Conservation (phyloP, 2,888 invertebrate genomes). For the Zonitis immaculata region DNA sequence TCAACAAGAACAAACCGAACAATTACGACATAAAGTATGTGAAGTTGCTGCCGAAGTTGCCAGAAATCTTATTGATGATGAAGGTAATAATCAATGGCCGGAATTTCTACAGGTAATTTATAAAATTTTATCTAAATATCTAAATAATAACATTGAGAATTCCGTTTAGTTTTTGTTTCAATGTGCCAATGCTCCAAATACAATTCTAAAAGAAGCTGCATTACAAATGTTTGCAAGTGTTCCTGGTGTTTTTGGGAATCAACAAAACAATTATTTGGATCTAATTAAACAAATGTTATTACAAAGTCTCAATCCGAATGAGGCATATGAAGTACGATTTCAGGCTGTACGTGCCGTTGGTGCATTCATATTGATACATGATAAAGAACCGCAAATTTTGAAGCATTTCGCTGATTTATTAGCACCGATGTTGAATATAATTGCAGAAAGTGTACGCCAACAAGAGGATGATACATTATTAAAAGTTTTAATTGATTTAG, state of each 20-base stretch:
- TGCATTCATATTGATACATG: slow-evolving; percentile 87
- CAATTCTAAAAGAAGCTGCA: slow-evolving; percentile 86
- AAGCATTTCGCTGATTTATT: slow-evolving; percentile 85
- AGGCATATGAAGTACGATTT: slow-evolving; percentile 68
- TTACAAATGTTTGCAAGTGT: slow-evolving; percentile 93
- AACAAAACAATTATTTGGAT: slow-evolving; percentile 85
- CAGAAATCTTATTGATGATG: slow-evolving; percentile 89
- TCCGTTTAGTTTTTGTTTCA: slow-evolving; percentile 75
- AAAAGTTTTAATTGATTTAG: slow-evolving; percentile 90
- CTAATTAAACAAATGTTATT: slow-evolving; percentile 94
- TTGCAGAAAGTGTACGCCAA: slow-evolving; percentile 76
- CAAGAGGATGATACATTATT: slow-evolving; percentile 86
- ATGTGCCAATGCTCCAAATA: slow-evolving; percentile 79
- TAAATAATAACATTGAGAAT: no score
- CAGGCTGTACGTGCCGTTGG: slow-evolving; percentile 81
- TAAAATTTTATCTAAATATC: not conserved
- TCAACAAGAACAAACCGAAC: slow-evolving; percentile 75
- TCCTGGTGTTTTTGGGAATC: slow-evolving; percentile 95
- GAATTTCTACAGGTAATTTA: slow-evolving; percentile 73
- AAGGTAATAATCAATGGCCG: slow-evolving; percentile 94
- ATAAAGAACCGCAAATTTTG: slow-evolving; percentile 86
- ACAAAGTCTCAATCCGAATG: slow-evolving; percentile 65
- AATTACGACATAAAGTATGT: slow-evolving; percentile 84
- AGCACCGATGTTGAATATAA: slow-evolving; percentile 69
- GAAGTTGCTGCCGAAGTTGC: slow-evolving; percentile 96